Evolutionary conservation across 2,888 invertebrate species (phyloP).

Genomic region (Acrocyrtus sp.): DNA sequence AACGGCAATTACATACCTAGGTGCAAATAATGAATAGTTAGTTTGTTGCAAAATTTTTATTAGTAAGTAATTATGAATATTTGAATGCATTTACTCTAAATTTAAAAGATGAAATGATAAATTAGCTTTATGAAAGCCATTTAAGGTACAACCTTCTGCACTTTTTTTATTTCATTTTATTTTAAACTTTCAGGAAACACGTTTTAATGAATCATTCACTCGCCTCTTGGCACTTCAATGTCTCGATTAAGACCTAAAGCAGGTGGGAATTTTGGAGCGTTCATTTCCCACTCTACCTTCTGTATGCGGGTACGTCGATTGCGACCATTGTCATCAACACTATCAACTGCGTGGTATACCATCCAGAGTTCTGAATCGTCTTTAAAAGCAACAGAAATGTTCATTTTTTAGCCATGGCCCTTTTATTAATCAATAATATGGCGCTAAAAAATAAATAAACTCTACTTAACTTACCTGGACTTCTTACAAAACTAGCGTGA

Average conservation of each 20-base stretch:
- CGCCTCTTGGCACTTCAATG: conserved; percentile 54
- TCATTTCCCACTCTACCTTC: conserved; percentile 57
- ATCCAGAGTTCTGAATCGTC: conserved; percentile 59
- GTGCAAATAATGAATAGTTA: too few relatives aligned
- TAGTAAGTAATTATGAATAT: too few relatives aligned
- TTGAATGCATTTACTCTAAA: too few relatives aligned
- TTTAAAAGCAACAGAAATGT: conserved; percentile 5
- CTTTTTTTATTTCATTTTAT: too few relatives aligned
- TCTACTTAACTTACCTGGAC: conserved; percentile 30
- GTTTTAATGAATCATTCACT: too few relatives aligned
- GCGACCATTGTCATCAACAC: conserved; percentile 51
- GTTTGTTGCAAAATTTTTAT: too few relatives aligned
- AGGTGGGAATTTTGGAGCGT: conserved; percentile 52
- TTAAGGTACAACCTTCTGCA: too few relatives aligned
- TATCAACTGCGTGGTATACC: conserved; percentile 58
- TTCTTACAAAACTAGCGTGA: conserved; percentile 39
- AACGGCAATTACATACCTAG: too few relatives aligned
- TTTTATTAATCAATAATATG: background rate
- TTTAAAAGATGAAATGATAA: too few relatives aligned
- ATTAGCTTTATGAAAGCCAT: too few relatives aligned
- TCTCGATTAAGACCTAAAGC: conserved; percentile 48
- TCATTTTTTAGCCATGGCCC: background rate
- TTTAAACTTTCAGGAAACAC: too few relatives aligned
- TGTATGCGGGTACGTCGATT: conserved; percentile 53
- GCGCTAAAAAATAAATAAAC: background rate